phyloP scores from a whole-genome alignment of 2,113 vertebrate genomes.

The Meles meles region DNA sequence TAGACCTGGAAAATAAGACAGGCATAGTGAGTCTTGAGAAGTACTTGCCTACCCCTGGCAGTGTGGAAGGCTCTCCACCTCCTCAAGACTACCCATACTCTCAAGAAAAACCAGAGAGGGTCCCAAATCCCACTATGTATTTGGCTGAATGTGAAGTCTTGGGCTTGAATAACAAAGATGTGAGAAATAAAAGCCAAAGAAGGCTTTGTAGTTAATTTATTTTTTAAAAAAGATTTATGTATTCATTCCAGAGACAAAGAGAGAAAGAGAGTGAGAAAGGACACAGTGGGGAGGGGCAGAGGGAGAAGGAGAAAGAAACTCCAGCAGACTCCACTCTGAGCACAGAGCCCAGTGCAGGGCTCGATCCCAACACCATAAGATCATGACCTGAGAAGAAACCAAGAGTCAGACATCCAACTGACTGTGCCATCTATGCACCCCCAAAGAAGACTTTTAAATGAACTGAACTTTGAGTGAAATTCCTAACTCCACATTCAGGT shows the following conservation, averaged over 20 bases:
- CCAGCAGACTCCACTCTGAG: background rate
- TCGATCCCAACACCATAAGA: background rate
- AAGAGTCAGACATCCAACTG: background rate
- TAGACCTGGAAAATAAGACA: background rate
- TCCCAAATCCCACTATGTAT: background rate
- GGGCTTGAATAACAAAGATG: background rate
- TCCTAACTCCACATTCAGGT: background rate
- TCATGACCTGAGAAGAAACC: background rate
- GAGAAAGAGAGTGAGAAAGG: background rate
- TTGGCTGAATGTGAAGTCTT: background rate
- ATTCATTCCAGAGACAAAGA: background rate
- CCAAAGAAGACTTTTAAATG: background rate
- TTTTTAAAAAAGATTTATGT: background rate
- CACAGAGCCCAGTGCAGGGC: background rate
- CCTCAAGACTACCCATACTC: background rate
- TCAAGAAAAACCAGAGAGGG: background rate
- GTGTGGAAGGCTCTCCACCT: background rate
- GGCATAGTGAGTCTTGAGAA: background rate
- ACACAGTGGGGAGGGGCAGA: background rate
- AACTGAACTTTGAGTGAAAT: background rate
- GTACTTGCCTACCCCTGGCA: background rate
- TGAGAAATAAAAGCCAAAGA: background rate
- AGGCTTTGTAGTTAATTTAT: background rate
- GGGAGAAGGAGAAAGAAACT: background rate
- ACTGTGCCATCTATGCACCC: background rate